A percentile compares a stretch with the other conserved stretches of the same genome.
Evolutionary conservation across 92 coral and sea anemone species (phyloP).

Genomic region (Porites lobata): DNA sequence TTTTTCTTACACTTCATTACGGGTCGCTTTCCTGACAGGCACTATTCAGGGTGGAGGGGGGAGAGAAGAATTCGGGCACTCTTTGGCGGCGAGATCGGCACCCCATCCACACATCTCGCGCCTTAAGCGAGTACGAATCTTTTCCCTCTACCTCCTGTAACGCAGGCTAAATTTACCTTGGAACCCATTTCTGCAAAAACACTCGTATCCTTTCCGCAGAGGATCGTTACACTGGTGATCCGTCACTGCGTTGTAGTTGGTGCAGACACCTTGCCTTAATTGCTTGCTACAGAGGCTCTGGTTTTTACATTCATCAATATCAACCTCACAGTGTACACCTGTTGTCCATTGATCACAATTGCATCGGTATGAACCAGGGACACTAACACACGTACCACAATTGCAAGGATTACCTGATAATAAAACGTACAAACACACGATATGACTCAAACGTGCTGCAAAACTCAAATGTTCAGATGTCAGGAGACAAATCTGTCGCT

Average conservation of each 20-base stretch:
- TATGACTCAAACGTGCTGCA: too few species aligned
- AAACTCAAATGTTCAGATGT: too few species aligned
- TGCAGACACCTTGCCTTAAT: background rate
- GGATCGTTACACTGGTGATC: background rate
- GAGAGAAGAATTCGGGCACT: too few species aligned
- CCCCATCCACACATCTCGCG: too few species aligned
- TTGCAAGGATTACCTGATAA: conserved; percentile 33
- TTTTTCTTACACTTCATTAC: too few species aligned
- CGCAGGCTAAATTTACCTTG: conserved; percentile 14
- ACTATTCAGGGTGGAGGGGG: too few species aligned
- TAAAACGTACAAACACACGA: background rate
- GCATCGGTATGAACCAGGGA: conserved; percentile 75
- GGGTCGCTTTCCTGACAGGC: too few species aligned
- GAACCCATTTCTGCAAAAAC: conserved; percentile 41
- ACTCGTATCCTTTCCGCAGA: background rate
- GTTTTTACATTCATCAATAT: conserved; percentile 74
- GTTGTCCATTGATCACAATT: conserved; percentile 63
- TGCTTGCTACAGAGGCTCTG: conserved; percentile 44
- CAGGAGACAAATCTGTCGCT: too few species aligned
- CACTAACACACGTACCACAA: conserved; percentile 67
- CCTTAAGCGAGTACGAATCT: too few species aligned
- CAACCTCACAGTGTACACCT: conserved; percentile 78
- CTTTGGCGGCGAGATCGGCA: too few species aligned
- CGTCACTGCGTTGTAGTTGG: background rate
- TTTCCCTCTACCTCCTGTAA: too few species aligned